phyloP scores from a whole-genome alignment of 2,888 invertebrate genomes.

The Platerodrilus igneus region DNA sequence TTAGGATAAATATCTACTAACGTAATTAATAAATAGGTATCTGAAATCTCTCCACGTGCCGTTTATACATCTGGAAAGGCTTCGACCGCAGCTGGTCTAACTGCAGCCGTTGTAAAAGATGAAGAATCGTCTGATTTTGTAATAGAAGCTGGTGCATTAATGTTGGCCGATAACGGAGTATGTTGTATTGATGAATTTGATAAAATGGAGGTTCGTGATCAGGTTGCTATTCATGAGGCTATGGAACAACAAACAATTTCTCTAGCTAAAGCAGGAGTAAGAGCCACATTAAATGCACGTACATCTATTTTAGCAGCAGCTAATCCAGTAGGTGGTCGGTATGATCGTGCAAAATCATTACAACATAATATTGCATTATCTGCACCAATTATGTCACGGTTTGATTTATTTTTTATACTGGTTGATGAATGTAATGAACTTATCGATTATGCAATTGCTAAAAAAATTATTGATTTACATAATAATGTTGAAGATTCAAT shows the following conservation, averaged over 20 bases:
- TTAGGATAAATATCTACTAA: too few relatives aligned
- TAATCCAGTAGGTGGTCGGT: conserved; percentile 95
- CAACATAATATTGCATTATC: conserved; percentile 91
- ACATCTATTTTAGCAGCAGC: conserved; percentile 98
- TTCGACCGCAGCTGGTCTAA: conserved; percentile 94
- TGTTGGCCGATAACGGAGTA: conserved; percentile 98
- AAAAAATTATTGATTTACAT: conserved; percentile 92
- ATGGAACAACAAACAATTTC: conserved; percentile 99
- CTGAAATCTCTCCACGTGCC: conserved; percentile 92
- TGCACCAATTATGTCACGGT: conserved; percentile 98
- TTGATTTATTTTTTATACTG: conserved; percentile 96
- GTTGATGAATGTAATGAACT: conserved; percentile 96
- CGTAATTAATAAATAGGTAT: conserved; percentile 44
- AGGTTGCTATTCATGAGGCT: conserved; percentile 99
- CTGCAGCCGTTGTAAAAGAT: conserved; percentile 96
- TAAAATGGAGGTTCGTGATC: conserved; percentile 97
- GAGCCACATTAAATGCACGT: conserved; percentile 95
- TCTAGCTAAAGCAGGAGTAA: conserved; percentile 94
- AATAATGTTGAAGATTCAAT: conserved; percentile 75
- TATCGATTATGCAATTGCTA: conserved; percentile 94
- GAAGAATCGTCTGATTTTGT: conserved; percentile 98
- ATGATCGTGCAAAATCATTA: conserved; percentile 88
- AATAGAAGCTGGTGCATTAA: conserved; percentile 98
- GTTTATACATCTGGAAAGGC: conserved; percentile 99
- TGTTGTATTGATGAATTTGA: conserved; percentile 99